Conservation (phyloP, 2,113 vertebrate genomes). For the Numida meleagris region DNA sequence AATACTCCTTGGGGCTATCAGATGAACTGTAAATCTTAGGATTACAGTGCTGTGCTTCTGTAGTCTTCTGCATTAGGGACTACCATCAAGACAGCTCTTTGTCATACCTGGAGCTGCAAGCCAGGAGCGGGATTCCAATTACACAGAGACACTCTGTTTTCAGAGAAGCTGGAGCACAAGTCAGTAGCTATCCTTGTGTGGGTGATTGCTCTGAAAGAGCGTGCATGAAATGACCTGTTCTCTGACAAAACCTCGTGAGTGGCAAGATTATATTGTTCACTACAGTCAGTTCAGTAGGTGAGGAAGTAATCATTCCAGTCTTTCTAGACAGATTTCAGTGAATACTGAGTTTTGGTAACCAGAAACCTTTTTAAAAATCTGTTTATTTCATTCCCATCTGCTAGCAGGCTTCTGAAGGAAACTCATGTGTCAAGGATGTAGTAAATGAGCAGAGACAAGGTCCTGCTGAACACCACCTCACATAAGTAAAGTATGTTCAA, state of each 20-base stretch:
- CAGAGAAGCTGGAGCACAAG: not conserved
- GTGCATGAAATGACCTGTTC: not conserved
- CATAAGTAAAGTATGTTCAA: not conserved
- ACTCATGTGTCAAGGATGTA: not conserved
- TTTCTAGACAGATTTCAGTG: not conserved
- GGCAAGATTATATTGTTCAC: not conserved
- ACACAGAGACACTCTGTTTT: not conserved
- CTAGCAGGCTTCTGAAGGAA: not conserved
- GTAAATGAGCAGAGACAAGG: not conserved
- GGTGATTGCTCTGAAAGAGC: not conserved
- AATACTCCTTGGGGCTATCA: accelerated
- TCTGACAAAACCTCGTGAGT: not conserved
- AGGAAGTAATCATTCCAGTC: not conserved
- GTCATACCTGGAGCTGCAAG: not conserved
- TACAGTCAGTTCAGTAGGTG: not conserved
- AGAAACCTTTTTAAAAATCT: not conserved
- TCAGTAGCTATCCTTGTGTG: not conserved
- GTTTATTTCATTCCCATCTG: not conserved
- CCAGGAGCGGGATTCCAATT: not conserved
- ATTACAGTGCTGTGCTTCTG: accelerated
- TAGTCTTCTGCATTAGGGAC: not conserved
- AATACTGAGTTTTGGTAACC: not conserved
- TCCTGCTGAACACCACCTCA: not conserved
- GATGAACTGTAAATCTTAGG: not conserved
- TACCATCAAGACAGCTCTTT: accelerated